These are phyloP conservation scores for Limnephilus rhombicus DNA, from an alignment of 2,888 invertebrate species.

Conservation along the genomic window DNA sequence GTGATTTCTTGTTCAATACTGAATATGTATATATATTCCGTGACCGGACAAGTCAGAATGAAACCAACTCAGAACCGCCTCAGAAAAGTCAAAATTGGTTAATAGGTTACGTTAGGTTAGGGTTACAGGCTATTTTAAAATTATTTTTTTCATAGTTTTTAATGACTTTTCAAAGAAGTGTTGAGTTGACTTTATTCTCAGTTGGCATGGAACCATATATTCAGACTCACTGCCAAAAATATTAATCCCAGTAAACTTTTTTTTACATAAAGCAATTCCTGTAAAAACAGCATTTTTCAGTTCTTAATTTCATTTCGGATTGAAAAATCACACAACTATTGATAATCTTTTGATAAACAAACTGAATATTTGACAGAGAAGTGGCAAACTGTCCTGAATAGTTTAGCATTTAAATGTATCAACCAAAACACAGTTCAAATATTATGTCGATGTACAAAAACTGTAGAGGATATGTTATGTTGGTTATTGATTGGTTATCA, in stretches of 20 bases:
- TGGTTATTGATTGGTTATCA: background rate
- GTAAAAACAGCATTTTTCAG: background rate
- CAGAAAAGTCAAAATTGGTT: too few relatives aligned
- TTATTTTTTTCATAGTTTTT: too few relatives aligned
- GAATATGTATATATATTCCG: too few relatives aligned
- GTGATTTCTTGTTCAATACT: too few relatives aligned
- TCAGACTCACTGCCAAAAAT: background rate
- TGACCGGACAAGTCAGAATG: too few relatives aligned
- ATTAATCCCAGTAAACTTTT: background rate
- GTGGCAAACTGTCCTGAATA: slow-evolving; percentile 25
- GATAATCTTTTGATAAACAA: background rate
- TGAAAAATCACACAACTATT: background rate
- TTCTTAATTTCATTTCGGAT: background rate
- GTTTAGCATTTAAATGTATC: slow-evolving; percentile 43
- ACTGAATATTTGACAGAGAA: background rate
- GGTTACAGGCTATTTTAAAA: too few relatives aligned
- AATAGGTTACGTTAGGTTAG: too few relatives aligned
- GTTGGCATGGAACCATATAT: too few relatives aligned
- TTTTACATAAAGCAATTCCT: background rate
- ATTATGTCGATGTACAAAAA: background rate
- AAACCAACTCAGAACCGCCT: too few relatives aligned
- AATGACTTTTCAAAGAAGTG: too few relatives aligned
- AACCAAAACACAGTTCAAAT: background rate
- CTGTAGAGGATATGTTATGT: background rate
- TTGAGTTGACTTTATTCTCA: too few relatives aligned